Conservation (phyloP, 1,140 invertebrate genomes). For the Cherax destructor region DNA sequence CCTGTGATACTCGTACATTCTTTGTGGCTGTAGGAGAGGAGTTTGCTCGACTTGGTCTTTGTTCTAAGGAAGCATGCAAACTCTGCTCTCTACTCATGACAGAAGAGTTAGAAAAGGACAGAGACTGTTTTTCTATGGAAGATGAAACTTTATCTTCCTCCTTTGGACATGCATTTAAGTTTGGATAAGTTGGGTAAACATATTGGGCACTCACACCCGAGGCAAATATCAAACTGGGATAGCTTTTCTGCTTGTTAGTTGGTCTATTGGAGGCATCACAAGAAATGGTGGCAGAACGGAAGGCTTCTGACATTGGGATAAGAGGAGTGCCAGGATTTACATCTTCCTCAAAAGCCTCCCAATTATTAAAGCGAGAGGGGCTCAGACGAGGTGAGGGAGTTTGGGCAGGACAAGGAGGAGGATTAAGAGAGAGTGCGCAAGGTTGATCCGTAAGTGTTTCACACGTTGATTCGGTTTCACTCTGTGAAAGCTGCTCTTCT, state of each 20-base stretch:
- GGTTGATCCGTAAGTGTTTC: background rate
- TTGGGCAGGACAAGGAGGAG: slow-evolving; percentile 51
- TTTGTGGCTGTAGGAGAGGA: slow-evolving; percentile 2
- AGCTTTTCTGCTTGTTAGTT: slow-evolving; percentile 21
- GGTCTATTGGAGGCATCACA: slow-evolving; percentile 17
- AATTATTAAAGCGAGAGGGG: slow-evolving; percentile 50
- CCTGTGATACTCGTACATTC: background rate
- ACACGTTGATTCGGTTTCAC: background rate
- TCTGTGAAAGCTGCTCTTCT: background rate
- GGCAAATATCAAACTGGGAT: slow-evolving; percentile 69
- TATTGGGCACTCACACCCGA: slow-evolving; percentile 71
- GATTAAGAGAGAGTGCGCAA: slow-evolving; percentile 48
- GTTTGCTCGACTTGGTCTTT: background rate
- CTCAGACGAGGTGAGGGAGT: slow-evolving; percentile 61
- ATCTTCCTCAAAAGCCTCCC: slow-evolving; percentile 59
- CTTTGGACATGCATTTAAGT: slow-evolving; percentile 5
- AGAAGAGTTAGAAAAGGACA: slow-evolving; percentile 7
- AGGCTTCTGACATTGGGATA: slow-evolving; percentile 47
- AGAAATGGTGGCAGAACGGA: slow-evolving; percentile 1
- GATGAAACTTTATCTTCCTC: slow-evolving; percentile 23
- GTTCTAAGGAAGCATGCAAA: background rate
- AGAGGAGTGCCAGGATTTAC: slow-evolving; percentile 49
- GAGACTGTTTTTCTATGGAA: background rate
- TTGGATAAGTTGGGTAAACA: slow-evolving; percentile 39
- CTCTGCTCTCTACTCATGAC: background rate